A percentile compares a stretch with the other conserved stretches of the same genome.
phyloP scores from a whole-genome alignment of 2,797 vertebrate species.

The Choloepus didactylus region DNA sequence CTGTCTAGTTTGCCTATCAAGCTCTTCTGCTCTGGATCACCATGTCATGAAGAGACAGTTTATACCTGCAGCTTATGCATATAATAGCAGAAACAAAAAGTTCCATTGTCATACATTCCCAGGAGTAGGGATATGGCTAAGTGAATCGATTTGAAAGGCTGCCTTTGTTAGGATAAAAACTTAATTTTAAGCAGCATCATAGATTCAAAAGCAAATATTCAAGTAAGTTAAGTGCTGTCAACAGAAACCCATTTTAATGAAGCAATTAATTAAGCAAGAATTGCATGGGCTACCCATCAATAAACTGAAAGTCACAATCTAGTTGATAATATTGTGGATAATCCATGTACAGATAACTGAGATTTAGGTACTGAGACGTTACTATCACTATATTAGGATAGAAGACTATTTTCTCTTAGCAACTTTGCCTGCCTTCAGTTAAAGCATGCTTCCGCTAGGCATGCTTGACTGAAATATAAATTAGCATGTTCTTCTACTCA shows the following conservation, averaged over 20 bases:
- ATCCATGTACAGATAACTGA: not conserved
- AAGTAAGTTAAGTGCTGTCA: slow-evolving; percentile 56
- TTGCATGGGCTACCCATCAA: slow-evolving; percentile 35
- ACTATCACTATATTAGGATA: not conserved
- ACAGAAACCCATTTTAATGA: slow-evolving; percentile 67
- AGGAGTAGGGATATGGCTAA: slow-evolving; percentile 5
- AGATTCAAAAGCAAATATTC: slow-evolving; percentile 66
- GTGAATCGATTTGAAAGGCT: not conserved
- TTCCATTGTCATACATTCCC: not conserved
- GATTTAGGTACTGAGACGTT: slow-evolving; percentile 22
- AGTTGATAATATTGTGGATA: slow-evolving; percentile 1
- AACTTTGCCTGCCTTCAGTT: slow-evolving; percentile 48
- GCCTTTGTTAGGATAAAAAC: slow-evolving; percentile 48
- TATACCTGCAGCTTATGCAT: not conserved
- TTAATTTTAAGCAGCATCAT: slow-evolving; percentile 28
- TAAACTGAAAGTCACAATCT: slow-evolving; percentile 53
- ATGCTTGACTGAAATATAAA: slow-evolving; percentile 24
- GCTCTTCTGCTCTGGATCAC: not conserved
- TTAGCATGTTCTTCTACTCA: slow-evolving; percentile 35
- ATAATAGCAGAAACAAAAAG: not conserved
- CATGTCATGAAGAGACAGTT: not conserved
- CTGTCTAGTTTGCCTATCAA: not conserved
- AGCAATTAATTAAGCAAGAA: slow-evolving; percentile 64
- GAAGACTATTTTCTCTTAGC: not conserved
- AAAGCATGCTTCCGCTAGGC: slow-evolving; percentile 21